Percentiles rank a stretch among this genome's conserved stretches.
Conservation (phyloP, 2,888 invertebrate genomes). For the Melinopterus prodromus region DNA sequence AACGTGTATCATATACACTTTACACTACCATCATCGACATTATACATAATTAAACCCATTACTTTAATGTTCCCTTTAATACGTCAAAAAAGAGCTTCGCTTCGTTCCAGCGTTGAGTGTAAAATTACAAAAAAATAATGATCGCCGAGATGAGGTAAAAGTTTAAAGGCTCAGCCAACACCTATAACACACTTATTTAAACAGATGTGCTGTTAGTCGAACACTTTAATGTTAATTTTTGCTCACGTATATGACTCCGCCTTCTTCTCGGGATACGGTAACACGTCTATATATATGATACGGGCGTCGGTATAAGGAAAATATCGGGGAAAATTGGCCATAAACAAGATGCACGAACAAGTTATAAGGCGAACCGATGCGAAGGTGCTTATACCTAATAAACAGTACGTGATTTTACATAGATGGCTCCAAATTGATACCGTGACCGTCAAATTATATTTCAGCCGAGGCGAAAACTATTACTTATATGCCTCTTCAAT, state of each 20-base stretch:
- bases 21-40: constrained; percentile 32
- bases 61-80: constrained; percentile 32
- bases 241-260: constrained; percentile 24
- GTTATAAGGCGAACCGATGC: constrained; percentile 43
- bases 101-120: constrained; percentile 36
- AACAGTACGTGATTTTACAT: constrained; percentile 58
- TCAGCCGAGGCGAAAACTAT: constrained; percentile 37
- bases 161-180: constrained; percentile 28
- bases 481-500: constrained; percentile 34
- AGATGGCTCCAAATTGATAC: constrained; percentile 59
- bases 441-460: constrained; percentile 56
- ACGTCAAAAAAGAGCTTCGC: constrained; percentile 32
- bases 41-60: constrained; percentile 36
- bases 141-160: constrained; percentile 31
- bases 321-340: constrained; percentile 39
- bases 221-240: constrained; percentile 13
- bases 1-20: constrained; percentile 31
- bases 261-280: constrained; percentile 19
- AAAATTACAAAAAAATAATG: constrained; percentile 41
- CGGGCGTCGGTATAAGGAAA: constrained; percentile 32
- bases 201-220: constrained; percentile 43
- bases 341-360: constrained; percentile 55
- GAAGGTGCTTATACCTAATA: constrained; percentile 45
- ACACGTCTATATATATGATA: constrained; percentile 23
- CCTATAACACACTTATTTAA: constrained; percentile 43